Base-by-base conservation (phyloP, 2,113 vertebrate genomes). In the Sardina pilchardus region DNA sequence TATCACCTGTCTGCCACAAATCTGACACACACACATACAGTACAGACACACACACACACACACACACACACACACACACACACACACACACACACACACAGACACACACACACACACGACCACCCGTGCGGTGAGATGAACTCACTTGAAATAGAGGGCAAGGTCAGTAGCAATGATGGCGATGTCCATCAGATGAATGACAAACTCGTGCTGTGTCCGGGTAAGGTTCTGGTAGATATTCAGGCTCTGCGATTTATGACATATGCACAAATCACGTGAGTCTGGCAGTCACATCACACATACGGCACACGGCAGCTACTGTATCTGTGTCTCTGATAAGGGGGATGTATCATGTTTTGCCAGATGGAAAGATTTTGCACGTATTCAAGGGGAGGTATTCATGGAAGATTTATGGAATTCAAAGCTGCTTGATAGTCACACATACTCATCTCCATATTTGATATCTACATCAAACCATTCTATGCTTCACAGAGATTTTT, bases 131-230 rank as follows among this genome's bases (percentile, higher is more conserved):
- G 21, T 44, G 42, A 19, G 4, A 36, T 14, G 7, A 10, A 90
- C 94, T 92, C 86, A 96, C 95, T 96, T 96, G 91, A 96, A 96
- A 92, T 96, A 96, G 83, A 96, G 94, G 47, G 95, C 95, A 90
- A 96, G 89, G 88, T 96, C 95, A 0, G 95, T 96, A 83, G 95
- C 95, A 45, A 96, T 95, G 59, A 96, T 96, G 84, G 95, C 94
- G 42, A 96, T 94, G 90, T 96, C 95, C 94, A 95, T 96, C 85
- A 96, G 92, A 88, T 94, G 95, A 84, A 95, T 94, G 87, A 96
- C 95, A 10, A n/a, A 43, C 82, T 96, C 94, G 9, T 96, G 95
- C 86, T 96, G 95, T 19, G 94, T 92, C 9, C 94, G 92, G 91
- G 92, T 96, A 81, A 96, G 94, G 81, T 96, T 96, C 92, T 95